Conservation (phyloP, 2,797 vertebrate genomes). For the Scleropages formosus region DNA sequence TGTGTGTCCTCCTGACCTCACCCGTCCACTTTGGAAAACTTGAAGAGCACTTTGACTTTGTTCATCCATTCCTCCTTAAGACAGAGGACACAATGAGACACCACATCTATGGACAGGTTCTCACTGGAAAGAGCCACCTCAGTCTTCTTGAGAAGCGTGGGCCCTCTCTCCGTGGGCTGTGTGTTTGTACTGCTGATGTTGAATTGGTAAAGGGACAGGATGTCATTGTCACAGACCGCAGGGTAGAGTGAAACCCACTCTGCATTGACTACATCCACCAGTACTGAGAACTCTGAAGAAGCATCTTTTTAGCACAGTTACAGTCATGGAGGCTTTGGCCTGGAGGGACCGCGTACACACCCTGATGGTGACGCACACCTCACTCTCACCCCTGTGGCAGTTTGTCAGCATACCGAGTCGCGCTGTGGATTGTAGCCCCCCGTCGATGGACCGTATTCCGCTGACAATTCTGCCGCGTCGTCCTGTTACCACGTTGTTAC, state of each 20-base stretch:
- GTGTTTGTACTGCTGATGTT: conserved; percentile 85
- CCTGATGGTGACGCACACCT: no score
- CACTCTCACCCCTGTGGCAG: not conserved
- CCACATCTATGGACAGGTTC: conserved; percentile 91
- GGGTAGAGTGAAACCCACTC: conserved; percentile 65
- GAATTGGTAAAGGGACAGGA: conserved; percentile 82
- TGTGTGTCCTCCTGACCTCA: conserved; percentile 94
- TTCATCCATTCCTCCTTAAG: conserved; percentile 99
- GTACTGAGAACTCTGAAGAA: conserved; percentile 91
- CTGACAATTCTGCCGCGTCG: not conserved
- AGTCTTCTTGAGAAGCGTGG: conserved; percentile 89
- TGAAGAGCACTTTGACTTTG: conserved; percentile 98
- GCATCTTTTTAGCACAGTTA: no score
- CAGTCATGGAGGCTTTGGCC: no score
- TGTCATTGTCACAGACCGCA: conserved; percentile 69
- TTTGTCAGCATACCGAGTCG: not conserved
- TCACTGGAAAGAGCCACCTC: conserved; percentile 94
- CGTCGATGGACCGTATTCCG: not conserved
- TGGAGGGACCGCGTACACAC: no score
- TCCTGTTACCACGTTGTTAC: not conserved
- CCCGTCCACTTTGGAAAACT: conserved; percentile 98
- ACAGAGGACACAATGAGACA: conserved; percentile 93
- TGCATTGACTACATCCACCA: conserved; percentile 80
- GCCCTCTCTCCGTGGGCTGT: conserved; percentile 85
- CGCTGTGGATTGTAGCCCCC: no score